Evolutionary conservation across 2,113 vertebrate genomes (phyloP), one percentile per base, ranked within the genome.

Genomic region (Solea solea): DNA sequence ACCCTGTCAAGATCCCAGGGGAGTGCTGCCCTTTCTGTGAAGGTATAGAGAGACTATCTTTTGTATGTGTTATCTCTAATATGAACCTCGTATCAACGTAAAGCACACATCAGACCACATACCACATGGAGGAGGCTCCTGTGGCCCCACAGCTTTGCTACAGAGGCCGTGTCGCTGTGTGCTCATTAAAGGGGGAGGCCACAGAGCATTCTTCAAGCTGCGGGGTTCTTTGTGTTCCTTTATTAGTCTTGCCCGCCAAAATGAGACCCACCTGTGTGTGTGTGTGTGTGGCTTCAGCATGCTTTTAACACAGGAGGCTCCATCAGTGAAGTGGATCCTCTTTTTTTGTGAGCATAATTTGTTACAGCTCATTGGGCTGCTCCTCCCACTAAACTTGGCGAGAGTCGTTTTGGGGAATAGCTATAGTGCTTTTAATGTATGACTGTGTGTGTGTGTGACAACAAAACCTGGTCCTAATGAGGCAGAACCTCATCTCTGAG

Each of bases 21-120:
- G 94, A 95, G 75, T 95, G 94, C 84, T 95, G 94, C 64, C 93
- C 94, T 12, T 95, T 94, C 88, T 95, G 94, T 62, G 93, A 94
- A 91, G 94, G 94, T 94, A 90, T 1, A 28, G 4, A 16, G 15
- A 42, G 52, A 15, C 25, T 34, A 4, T 14, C 7, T 44, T 63
- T 50, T 25, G 13, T 50, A 10, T 50, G 25, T 16, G 40, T 69
- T 8, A 39, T 16, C 14, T 44, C n/a, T 56, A 51, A 16, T 13
- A 2, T 28, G 9, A 9, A 8, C 1, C 44, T 60, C 21, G 54
- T 11, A 72, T 52, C n/a, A 45, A 46, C 55, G 51, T 28, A 60
- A 72, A 69, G 54, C 34, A 8, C 59, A 46, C 74, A 50, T 74
- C 49, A 63, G 39, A 51, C 60, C 52, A 46, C 71, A 72, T 53